Base-by-base conservation (phyloP, 2,888 invertebrate genomes). In the Poecilobothrus nobilitatus region DNA sequence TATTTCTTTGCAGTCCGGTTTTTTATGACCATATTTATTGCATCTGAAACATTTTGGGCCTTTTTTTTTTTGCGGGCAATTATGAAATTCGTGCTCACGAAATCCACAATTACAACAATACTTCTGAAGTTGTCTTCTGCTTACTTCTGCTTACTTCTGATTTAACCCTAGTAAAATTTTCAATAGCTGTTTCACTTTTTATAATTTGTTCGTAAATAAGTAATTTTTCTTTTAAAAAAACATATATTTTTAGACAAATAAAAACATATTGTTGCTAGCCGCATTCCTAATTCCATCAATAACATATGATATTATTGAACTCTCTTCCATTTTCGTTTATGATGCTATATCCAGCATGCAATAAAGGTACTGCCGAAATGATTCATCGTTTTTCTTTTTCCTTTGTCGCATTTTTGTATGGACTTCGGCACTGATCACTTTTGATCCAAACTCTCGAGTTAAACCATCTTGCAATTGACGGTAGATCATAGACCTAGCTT, bases 11-110 rank as follows among this genome's bases (percentile, higher is more conserved):
- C 69, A 69, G 12, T 63, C 64, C 10, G 63, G 9, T 20, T 65
- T 37, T 64, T 71, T 74, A 68, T 76, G 76, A 1, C 76, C 75
- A 69, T 71, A 76, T 7, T 71, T 65, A 15, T 75, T 72, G 67
- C 76, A 78, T 66, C 65, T 72, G 66, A 77, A 78, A 69, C 77
- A 77, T 71, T 77, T 77, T 7, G 74, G 69, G 21, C 74, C 76
- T 68, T 75, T 75, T 6, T 69, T 63, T 44, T 72, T 74, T 5
- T 73, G 62, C 61, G 53, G 67, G 61, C 66, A 69, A 22, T 66
- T 66, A 44, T 63, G 68, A 10, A 70, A 67, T 63, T 68, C 34
- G 65, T 73, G 71, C 20, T 68, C 71, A 33, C 27, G 64, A 27
- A 66, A 37, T 53, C 70, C 73, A 65, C 70, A 73, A 67, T 70